Evolutionary conservation across 2,113 vertebrate genomes (phyloP).

Genomic region (Cololabis saira): DNA sequence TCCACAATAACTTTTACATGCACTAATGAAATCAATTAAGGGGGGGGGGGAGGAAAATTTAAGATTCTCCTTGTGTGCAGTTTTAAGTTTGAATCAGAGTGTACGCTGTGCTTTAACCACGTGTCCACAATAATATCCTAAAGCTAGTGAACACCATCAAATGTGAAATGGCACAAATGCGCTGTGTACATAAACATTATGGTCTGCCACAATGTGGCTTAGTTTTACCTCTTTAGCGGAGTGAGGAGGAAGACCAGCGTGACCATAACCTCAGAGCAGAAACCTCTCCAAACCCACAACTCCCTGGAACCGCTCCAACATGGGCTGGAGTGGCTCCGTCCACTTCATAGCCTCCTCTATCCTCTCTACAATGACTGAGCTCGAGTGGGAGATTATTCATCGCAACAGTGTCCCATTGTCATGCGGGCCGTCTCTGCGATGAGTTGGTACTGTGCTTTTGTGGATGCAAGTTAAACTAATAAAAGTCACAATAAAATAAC

Average conservation of each 20-base stretch:
- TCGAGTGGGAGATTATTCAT: slow-evolving; percentile 27
- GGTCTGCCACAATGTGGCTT: slow-evolving; percentile 69
- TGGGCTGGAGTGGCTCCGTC: slow-evolving; percentile 37
- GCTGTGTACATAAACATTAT: slow-evolving; percentile 43
- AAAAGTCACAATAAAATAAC: slow-evolving; percentile 64
- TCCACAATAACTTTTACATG: no score
- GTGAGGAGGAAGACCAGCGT: slow-evolving; percentile 54
- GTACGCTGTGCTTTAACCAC: slow-evolving; percentile 2
- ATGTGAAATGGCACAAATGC: slow-evolving; percentile 10
- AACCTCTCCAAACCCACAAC: slow-evolving; percentile 75
- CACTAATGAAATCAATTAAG: no score
- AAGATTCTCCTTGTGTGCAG: neutral
- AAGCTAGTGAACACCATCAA: slow-evolving; percentile 19
- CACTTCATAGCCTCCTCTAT: slow-evolving; percentile 54
- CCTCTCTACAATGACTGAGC: slow-evolving; percentile 39
- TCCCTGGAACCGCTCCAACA: slow-evolving; percentile 67
- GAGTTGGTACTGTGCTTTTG: slow-evolving; percentile 23
- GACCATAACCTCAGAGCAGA: slow-evolving; percentile 75
- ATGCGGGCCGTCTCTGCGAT: slow-evolving; percentile 11
- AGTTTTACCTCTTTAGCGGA: slow-evolving; percentile 58
- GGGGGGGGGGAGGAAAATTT: slow-evolving; percentile 1
- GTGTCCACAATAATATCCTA: slow-evolving; percentile 30
- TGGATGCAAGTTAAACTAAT: slow-evolving; percentile 69
- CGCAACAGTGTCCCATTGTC: slow-evolving; percentile 60
- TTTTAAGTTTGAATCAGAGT: neutral